Conservation (phyloP, 2,888 invertebrate genomes). For the Yponomeuta evonymella region DNA sequence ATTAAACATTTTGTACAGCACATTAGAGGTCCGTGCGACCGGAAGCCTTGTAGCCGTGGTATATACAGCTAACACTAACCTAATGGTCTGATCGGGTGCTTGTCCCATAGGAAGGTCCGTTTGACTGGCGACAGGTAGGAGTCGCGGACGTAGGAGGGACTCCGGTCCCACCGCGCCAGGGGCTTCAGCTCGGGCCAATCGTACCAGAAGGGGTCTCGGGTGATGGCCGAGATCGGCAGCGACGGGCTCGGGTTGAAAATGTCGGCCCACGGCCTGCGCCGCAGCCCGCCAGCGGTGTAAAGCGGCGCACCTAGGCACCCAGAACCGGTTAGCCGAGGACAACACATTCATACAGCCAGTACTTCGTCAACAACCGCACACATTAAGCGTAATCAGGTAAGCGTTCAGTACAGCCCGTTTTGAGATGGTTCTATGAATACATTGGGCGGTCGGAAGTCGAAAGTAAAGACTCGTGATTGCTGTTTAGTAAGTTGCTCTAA, state of each 20-base stretch:
- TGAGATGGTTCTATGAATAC: background rate
- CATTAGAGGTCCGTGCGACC: slow-evolving; percentile 30
- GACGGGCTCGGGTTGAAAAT: slow-evolving; percentile 87
- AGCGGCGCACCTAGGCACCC: slow-evolving; percentile 81
- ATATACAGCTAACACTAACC: slow-evolving; percentile 81
- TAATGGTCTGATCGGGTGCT: slow-evolving; percentile 92
- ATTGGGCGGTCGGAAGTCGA: background rate
- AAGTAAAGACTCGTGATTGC: background rate
- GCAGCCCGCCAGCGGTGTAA: slow-evolving; percentile 80
- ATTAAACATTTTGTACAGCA: slow-evolving; percentile 52
- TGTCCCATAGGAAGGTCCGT: slow-evolving; percentile 93
- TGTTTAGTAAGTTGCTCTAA: background rate
- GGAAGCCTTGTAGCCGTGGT: slow-evolving; percentile 20
- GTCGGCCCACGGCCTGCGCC: slow-evolving; percentile 78
- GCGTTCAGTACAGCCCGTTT: slow-evolving; percentile 17
- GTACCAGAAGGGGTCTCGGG: slow-evolving; percentile 94
- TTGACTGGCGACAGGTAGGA: slow-evolving; percentile 94
- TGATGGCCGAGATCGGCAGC: slow-evolving; percentile 86
- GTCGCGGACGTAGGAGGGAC: slow-evolving; percentile 88
- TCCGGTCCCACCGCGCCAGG: slow-evolving; percentile 81
- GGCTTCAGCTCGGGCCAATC: slow-evolving; percentile 88
- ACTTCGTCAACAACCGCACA: slow-evolving; percentile 60
- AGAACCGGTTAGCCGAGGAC: slow-evolving; percentile 48
- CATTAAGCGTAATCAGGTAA: slow-evolving; percentile 29
- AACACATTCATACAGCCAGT: slow-evolving; percentile 36